Conservation (phyloP, 2,113 vertebrate species). For the Cheilinus undulatus region DNA sequence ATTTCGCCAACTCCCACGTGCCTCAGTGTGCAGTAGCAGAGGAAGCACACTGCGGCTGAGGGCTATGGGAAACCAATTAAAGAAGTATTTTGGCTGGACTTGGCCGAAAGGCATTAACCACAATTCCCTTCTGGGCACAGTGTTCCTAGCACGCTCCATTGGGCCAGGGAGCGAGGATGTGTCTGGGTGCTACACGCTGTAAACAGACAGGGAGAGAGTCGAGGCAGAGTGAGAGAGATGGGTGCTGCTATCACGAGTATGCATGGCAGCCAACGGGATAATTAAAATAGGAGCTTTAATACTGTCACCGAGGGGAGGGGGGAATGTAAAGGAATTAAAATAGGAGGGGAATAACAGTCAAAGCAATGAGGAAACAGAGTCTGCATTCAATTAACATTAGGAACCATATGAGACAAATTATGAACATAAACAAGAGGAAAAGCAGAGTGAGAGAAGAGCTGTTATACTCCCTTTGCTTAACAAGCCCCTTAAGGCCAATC, state of each 20-base stretch:
- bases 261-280: constrained; percentile 6
- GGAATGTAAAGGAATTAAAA: constrained; percentile 1
- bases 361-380: background rate
- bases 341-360: background rate
- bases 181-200: constrained; percentile 44
- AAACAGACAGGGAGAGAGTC: constrained; percentile 24
- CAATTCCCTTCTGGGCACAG: constrained; percentile 54
- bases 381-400: constrained; percentile 16
- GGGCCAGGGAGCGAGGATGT: constrained; percentile 45
- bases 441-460: background rate
- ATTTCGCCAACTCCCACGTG: constrained; percentile 23
- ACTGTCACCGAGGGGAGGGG: background rate
- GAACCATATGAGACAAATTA: background rate
- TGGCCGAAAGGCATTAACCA: constrained; percentile 52
- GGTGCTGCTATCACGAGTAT: constrained; percentile 11
- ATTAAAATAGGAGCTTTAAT: constrained; percentile 12
- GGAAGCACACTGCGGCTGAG: constrained; percentile 37
- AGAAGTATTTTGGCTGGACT: constrained; percentile 58
- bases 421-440: background rate
- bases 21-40: constrained; percentile 31
- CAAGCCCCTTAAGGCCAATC: constrained; percentile 38
- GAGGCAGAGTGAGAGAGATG: constrained; percentile 14
- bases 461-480: constrained; percentile 32
- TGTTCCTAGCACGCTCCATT: constrained; percentile 35
- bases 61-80: constrained; percentile 71